phyloP scores from a whole-genome alignment of 2,888 invertebrate species.

The Lithophane socia region DNA sequence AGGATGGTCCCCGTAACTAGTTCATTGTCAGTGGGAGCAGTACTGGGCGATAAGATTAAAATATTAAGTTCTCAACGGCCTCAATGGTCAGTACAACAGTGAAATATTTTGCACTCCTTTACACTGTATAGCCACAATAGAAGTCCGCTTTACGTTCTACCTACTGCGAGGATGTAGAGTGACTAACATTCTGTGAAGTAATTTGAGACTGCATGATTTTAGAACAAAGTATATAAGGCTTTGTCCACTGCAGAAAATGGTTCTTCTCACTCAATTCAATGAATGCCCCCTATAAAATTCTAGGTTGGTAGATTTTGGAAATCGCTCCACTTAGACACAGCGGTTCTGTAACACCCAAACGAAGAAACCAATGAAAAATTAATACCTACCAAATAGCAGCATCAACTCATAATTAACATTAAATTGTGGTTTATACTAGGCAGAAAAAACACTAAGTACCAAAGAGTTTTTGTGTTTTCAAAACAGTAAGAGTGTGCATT shows the following conservation, averaged over 20 bases:
- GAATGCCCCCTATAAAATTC: not conserved
- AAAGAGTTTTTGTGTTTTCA: not conserved
- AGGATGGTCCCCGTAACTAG: conserved; percentile 58
- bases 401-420: not conserved
- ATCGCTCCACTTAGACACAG: not conserved
- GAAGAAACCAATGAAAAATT: not conserved
- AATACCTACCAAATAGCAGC: not conserved
- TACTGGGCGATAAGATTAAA: conserved; percentile 69
- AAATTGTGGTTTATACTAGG: not conserved
- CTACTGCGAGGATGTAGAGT: conserved; percentile 61
- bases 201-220: conserved; percentile 12
- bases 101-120: conserved; percentile 80
- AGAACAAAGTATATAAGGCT: not conserved
- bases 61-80: conserved; percentile 80
- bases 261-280: not conserved
- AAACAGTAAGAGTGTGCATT: too few species aligned
- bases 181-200: not conserved
- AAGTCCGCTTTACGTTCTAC: conserved; percentile 67
- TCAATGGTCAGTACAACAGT: conserved; percentile 70
- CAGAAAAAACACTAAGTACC: not conserved
- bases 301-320: not conserved
- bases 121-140: conserved; percentile 74
- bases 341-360: too few species aligned
- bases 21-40: conserved; percentile 60
- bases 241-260: not conserved